Evolutionary conservation across 2,888 invertebrate genomes (phyloP).

Genomic region (Itoplectis maculator): DNA sequence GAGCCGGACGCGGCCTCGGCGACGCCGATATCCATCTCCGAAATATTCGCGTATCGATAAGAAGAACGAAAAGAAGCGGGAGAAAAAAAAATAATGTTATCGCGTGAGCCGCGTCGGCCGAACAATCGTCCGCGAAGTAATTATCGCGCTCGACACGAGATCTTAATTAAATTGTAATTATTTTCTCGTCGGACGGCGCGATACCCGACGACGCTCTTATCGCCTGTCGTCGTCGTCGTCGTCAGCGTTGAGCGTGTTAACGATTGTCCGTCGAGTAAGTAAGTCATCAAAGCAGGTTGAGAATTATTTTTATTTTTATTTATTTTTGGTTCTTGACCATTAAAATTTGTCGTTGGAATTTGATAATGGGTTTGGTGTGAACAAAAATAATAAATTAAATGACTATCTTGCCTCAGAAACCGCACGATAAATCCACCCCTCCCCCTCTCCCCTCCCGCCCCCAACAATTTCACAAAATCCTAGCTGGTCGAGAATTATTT

Average conservation of each 20-base stretch:
- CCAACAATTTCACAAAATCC: too few relatives aligned
- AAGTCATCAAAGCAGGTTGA: conserved; percentile 3
- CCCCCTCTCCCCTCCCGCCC: too few relatives aligned
- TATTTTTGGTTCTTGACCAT: too few relatives aligned
- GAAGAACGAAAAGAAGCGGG: neutral
- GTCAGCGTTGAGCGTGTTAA: neutral
- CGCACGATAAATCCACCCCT: too few relatives aligned
- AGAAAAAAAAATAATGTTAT: conserved; percentile 23
- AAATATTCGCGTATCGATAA: conserved; percentile 47
- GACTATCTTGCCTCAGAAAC: too few relatives aligned
- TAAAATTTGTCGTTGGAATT: too few relatives aligned
- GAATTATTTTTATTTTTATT: too few relatives aligned
- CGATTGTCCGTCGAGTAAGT: neutral
- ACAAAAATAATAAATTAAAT: too few relatives aligned
- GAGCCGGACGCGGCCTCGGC: too few relatives aligned
- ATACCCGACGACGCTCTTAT: conserved; percentile 50
- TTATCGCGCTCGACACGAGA: conserved; percentile 36
- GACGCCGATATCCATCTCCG: conserved; percentile 55
- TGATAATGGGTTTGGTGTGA: too few relatives aligned
- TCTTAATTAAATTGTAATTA: conserved; percentile 64
- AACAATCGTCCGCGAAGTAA: conserved; percentile 49
- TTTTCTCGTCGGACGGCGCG: conserved; percentile 30
- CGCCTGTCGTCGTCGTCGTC: conserved; percentile 43
- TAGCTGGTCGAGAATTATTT: too few relatives aligned
- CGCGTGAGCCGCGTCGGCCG: conserved; percentile 8